phyloP scores from a whole-genome alignment of 2,888 invertebrate species.

The Polydrusus pterygomalis region DNA sequence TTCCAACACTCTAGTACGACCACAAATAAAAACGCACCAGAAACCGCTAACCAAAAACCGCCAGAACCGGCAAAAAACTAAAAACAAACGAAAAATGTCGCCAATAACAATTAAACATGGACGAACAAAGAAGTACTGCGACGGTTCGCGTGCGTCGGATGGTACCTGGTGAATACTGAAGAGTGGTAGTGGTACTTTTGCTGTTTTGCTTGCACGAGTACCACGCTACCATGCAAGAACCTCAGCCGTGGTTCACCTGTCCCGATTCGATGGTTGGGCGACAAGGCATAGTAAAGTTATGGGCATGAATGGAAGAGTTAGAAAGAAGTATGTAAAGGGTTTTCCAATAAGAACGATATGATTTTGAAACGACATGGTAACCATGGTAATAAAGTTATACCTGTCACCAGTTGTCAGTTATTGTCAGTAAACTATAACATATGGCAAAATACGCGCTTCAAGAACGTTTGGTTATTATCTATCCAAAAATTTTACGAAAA shows the following conservation, averaged over 20 bases:
- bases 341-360: too few species aligned
- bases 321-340: too few species aligned
- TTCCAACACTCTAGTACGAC: neutral
- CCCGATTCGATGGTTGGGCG: constrained; percentile 35
- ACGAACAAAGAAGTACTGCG: constrained; percentile 38
- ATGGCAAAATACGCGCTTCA: too few species aligned
- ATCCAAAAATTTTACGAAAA: too few species aligned
- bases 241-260: constrained; percentile 51
- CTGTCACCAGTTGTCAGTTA: too few species aligned
- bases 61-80: constrained; percentile 39
- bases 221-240: constrained; percentile 40
- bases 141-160: constrained; percentile 37
- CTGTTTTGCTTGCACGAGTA: constrained; percentile 31
- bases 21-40: constrained; percentile 35
- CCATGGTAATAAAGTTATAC: too few species aligned
- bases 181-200: constrained; percentile 42
- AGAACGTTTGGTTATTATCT: too few species aligned
- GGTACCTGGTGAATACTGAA: constrained; percentile 42
- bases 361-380: too few species aligned
- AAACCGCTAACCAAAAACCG: constrained; percentile 32
- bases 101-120: constrained; percentile 45
- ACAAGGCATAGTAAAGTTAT: constrained; percentile 35
- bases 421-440: too few species aligned
- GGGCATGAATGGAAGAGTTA: constrained; percentile 12
- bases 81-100: constrained; percentile 39